Conservation (phyloP, 92 coral and sea anemone genomes). For the Hydrozoanthus gracilis region DNA sequence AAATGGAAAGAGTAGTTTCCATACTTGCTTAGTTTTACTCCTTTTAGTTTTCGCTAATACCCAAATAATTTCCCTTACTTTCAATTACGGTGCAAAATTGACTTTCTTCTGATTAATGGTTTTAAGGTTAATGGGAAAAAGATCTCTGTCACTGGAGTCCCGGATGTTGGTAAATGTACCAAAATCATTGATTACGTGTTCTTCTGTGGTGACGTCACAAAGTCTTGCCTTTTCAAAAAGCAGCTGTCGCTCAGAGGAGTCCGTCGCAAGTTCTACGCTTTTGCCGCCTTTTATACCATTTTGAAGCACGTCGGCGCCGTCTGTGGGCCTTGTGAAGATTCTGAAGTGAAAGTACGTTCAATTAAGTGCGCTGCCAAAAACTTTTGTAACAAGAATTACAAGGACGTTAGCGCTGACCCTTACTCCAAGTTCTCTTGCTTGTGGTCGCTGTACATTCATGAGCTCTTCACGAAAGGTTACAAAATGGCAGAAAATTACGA, state of each 20-base stretch:
- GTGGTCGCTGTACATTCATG: no score
- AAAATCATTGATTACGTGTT: constrained; percentile 24
- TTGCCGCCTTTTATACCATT: no score
- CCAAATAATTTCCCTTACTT: no score
- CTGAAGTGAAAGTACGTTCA: constrained; percentile 14
- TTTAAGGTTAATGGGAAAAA: background rate
- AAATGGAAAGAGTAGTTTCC: no score
- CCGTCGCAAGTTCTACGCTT: constrained; percentile 16
- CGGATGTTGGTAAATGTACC: constrained; percentile 25
- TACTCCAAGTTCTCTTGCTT: no score
- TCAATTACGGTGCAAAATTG: no score
- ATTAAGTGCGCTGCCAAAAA: background rate
- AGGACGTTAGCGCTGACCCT: background rate
- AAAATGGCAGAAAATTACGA: background rate
- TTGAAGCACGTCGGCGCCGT: no score
- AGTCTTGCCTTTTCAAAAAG: constrained; percentile 32
- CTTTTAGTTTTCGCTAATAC: no score
- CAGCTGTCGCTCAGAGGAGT: constrained; percentile 34
- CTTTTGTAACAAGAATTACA: constrained; percentile 35
- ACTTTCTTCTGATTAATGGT: no score
- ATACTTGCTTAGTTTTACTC: no score
- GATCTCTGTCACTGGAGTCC: constrained; percentile 36
- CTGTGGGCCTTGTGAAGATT: background rate
- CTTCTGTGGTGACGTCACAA: constrained; percentile 17
- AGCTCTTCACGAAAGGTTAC: background rate